Evolutionary conservation across 2,888 invertebrate genomes (phyloP).

Genomic region (Sthenelais limicola): DNA sequence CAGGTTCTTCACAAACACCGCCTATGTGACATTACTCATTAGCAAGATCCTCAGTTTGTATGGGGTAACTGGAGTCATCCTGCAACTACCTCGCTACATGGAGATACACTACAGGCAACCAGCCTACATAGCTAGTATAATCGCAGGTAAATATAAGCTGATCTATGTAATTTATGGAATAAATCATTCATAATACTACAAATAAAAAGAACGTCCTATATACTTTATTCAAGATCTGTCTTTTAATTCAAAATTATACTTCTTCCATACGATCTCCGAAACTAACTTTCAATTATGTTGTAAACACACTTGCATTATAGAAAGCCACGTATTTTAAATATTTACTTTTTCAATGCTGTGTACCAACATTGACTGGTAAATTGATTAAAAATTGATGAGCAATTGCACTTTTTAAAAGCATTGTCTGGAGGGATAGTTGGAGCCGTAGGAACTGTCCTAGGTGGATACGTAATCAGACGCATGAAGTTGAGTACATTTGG

Average conservation of each 20-base stretch:
- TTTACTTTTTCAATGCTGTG: no score
- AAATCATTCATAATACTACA: no score
- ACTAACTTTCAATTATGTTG: no score
- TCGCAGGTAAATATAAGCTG: slow-evolving; percentile 49
- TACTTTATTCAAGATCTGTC: no score
- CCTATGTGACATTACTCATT: slow-evolving; percentile 47
- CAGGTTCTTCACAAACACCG: slow-evolving; percentile 47
- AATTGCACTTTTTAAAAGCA: slow-evolving; percentile 41
- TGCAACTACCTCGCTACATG: slow-evolving; percentile 50
- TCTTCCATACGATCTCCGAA: no score
- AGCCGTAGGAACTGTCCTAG: slow-evolving; percentile 44
- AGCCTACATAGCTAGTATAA: slow-evolving; percentile 48
- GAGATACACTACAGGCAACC: slow-evolving; percentile 52
- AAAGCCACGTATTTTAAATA: no score
- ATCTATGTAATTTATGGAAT: no score
- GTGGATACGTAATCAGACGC: slow-evolving; percentile 46
- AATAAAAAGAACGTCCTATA: no score
- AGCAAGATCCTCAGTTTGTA: slow-evolving; percentile 44
- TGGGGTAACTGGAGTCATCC: slow-evolving; percentile 48
- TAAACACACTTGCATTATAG: no score
- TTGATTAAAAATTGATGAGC: no score
- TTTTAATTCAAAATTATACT: no score
- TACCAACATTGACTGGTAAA: no score
- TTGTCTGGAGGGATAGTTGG: slow-evolving; percentile 45
- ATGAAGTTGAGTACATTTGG: slow-evolving; percentile 44